Evolutionary conservation across 2,113 vertebrate genomes (phyloP).

Genomic region (Cochlearius cochlearius): DNA sequence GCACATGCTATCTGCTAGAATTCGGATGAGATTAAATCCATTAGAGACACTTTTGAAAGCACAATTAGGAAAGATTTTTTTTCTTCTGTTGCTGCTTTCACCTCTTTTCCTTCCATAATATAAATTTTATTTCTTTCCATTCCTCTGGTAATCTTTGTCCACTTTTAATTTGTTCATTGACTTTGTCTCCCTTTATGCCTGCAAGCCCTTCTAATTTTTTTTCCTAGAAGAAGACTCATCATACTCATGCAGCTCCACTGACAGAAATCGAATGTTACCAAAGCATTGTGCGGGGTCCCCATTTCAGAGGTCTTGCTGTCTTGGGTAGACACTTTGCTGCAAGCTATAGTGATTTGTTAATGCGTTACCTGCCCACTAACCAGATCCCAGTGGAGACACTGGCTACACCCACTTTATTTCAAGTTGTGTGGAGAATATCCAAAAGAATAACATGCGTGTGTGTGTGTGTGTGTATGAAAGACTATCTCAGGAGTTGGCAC

Average conservation of each 20-base stretch:
- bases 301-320: neutral
- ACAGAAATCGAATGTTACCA: neutral
- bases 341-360: neutral
- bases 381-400: neutral
- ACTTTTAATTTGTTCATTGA: neutral
- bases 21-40: neutral
- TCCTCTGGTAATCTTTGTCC: neutral
- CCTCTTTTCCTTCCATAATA: neutral
- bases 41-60: neutral
- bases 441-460: neutral
- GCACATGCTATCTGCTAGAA: neutral
- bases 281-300: neutral
- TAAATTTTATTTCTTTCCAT: neutral
- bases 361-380: neutral
- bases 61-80: neutral
- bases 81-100: neutral
- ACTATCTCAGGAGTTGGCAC: neutral
- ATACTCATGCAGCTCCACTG: neutral
- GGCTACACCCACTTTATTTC: neutral
- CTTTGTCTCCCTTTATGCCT: neutral
- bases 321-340: neutral
- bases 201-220: neutral
- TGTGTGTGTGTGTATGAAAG: neutral
- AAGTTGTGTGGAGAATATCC: neutral
- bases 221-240: neutral